Evolutionary conservation across 2,797 vertebrate genomes (phyloP).

Genomic region (Lithobates pipiens): DNA sequence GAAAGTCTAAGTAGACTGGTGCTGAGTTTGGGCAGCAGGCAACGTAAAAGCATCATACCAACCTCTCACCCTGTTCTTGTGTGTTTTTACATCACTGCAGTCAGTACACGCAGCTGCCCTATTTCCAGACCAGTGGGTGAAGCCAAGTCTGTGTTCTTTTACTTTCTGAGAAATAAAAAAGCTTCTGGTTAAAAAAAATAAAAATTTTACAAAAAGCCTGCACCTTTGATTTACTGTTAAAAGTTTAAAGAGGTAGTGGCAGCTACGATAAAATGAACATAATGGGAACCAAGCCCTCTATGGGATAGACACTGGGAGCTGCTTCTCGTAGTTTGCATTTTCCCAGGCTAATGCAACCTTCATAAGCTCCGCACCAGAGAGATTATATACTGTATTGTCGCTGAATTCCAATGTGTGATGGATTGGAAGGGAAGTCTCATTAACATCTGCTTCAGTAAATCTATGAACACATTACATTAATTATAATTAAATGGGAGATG

Average conservation of each 20-base stretch:
- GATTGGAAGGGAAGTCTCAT: slow-evolving; percentile 18
- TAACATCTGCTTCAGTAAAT: slow-evolving; percentile 16
- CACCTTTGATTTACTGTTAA: slow-evolving; percentile 5
- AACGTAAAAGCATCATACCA: background rate
- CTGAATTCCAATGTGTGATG: slow-evolving; percentile 5
- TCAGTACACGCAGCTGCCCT: slow-evolving; percentile 62
- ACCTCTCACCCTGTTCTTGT: slow-evolving; percentile 24
- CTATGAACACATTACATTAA: slow-evolving; percentile 12
- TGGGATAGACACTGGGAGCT: background rate
- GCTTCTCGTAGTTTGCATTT: background rate
- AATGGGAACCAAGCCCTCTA: background rate
- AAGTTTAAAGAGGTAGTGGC: background rate
- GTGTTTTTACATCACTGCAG: slow-evolving; percentile 68
- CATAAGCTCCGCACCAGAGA: background rate
- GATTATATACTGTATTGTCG: background rate
- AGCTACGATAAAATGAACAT: background rate
- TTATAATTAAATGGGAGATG: slow-evolving; percentile 10
- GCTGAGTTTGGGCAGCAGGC: background rate
- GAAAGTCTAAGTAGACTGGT: background rate
- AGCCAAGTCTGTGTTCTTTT: slow-evolving; percentile 59
- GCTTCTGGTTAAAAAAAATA: slow-evolving; percentile 57
- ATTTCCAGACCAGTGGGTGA: slow-evolving; percentile 29
- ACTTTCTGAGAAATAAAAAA: slow-evolving; percentile 65
- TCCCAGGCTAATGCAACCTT: background rate
- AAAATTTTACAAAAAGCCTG: slow-evolving; percentile 3